Base-by-base conservation (phyloP, 2,888 invertebrate species). In the Yponomeuta evonymella region DNA sequence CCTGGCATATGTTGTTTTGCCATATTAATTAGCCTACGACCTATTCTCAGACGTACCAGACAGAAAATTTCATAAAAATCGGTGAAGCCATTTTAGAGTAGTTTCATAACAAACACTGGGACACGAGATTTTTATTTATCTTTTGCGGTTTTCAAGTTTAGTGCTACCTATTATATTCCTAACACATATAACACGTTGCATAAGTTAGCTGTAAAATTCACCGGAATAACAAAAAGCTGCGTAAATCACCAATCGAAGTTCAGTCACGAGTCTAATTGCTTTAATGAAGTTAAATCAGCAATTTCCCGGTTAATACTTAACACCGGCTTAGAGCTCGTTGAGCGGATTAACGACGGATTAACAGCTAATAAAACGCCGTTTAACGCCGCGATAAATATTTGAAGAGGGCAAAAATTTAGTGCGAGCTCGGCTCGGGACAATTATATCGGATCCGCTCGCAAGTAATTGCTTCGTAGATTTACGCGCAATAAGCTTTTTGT, bases 341-440 rank as follows among this genome's bases (percentile, higher is more conserved):
- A 71, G 66, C 72, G 68, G 48, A 70, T 70, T 73, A 67, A 74
- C 70, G 73, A 72, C 72, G 72, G 74, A 72, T 74, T 76, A 76
- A 75, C 72, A 74, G 51, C 65, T 65, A 75, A 75, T 77, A 75
- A 76, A 75, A 73, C 71, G 63, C 48, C 69, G 72, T 69, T 72
- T 73, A 75, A 75, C 76, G 72, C 70, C 73, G 73, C 74, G 70
- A 73, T 75, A 71, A 73, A 75, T 73, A 75, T 74, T 76, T 71
- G 75, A 71, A 71, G 69, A 69, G 69, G 70, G 43, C 64, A 65
- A 66, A 30, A 62, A 30, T 23, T 58, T 48, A 36, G n/a, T 43
- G 43, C 67, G 15, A 36, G 36, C 36, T 67, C 29, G 65, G 30
- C 29, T 65, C 33, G 9, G 29, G 30, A 65, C 30, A 65, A 65